phyloP scores from a whole-genome alignment of 64 coral and sea anemone genomes.

The Porites lutea region DNA sequence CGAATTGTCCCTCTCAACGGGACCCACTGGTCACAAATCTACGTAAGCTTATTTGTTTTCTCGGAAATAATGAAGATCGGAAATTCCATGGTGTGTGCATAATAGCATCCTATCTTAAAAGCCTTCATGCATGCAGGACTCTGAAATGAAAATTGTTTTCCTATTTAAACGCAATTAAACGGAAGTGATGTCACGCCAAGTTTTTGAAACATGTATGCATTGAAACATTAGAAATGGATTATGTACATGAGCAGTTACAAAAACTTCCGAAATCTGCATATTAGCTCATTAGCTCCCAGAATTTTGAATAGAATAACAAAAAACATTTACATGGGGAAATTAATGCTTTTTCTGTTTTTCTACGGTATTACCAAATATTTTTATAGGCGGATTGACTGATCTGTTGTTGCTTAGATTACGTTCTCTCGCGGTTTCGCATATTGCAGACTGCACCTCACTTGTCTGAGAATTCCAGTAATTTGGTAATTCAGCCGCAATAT shows the following conservation, averaged over 20 bases:
- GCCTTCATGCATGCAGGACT: neutral
- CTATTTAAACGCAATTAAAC: constrained; percentile 13
- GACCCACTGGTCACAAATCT: neutral
- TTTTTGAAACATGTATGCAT: neutral
- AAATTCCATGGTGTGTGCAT: neutral
- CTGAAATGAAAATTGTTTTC: neutral
- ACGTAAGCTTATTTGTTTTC: neutral
- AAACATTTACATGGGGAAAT: neutral
- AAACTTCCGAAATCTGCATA: neutral
- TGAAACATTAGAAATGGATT: neutral
- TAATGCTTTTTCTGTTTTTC: no score
- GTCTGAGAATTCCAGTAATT: neutral
- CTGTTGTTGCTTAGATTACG: no score
- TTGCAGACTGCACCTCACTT: neutral
- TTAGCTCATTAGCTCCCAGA: neutral
- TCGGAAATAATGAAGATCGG: neutral
- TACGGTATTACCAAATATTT: no score
- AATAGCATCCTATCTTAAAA: constrained; percentile 8
- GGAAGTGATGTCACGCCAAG: constrained; percentile 48
- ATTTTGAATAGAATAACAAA: neutral
- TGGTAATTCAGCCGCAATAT: neutral
- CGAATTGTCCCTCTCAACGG: neutral
- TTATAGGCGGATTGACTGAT: neutral
- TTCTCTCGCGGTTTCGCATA: neutral
- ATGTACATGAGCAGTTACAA: neutral